Evolutionary conservation across 2,888 invertebrate species (phyloP), one percentile per base, ranked within the genome.

Genomic region (Sepioteuthis lessoniana): DNA sequence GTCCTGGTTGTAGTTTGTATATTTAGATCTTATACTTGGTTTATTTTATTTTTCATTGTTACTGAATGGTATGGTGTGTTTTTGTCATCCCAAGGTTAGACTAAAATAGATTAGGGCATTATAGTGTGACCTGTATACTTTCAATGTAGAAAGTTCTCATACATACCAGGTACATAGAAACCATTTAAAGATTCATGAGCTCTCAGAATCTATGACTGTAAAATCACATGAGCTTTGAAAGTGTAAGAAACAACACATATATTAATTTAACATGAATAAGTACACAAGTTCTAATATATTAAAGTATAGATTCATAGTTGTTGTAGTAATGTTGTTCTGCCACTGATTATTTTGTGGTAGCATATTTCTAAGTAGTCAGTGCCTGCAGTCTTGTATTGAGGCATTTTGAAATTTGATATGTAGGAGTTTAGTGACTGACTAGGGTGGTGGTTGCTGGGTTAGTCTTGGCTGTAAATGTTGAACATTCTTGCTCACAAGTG

Each of bases 371-470:
- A 16, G n/a, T 76, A 16, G 76, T 16, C 76, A 35, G n/a, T 76
- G n/a, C 76, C 19, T n/a, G 19, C 76, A 76, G 76, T 76, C 13
- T 76, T 76, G 31, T 76, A n/a, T 76, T 76, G 76, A 76, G 76
- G 76, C 76, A 76, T 76, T 76, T 76, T 76, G 76, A 35, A 76
- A 76, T 76, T 35, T n/a, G n/a, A 76, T 76, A 76, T 4, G n/a
- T n/a, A 2, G 10, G 76, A n/a, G n/a, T 76, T 76, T n/a, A 35
- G 76, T n/a, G 13, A n/a, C 35, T n/a, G n/a, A 76, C n/a, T 76
- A n/a, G 76, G n/a, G 76, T 76, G 55, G 55, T 55, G 76, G 76
- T 76, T 76, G 76, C 76, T 76, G n/a, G 76, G 76, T n/a, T 76
- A n/a, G 76, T 76, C 76, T 76, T 1, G 60, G n/a, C 76, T n/a